Evolutionary conservation across 2,113 vertebrate species (phyloP), one percentile per base, ranked within the genome.

Genomic region (Pangasianodon hypophthalmus): DNA sequence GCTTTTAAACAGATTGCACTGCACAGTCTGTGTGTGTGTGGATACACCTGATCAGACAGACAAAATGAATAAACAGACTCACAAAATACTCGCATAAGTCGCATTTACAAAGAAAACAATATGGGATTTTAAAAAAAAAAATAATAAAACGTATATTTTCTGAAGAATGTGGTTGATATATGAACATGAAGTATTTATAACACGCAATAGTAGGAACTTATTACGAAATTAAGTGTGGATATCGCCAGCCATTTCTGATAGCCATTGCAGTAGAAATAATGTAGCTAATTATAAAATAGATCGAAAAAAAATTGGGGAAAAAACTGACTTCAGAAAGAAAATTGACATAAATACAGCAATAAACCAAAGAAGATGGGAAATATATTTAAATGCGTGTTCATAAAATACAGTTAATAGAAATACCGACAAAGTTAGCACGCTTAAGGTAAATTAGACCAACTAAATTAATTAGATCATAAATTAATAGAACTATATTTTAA

Each of bases 1-100:
- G 69, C 82, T 41, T 85, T 88, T 89, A 85, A 88, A 89, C 29
- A 81, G 58, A 73, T 60, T 85, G 37, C 54, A 69, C 75, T 3
- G 24, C 11, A 50, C 26, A 52, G 50, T 10, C 50, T 52, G 37
- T 37, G 37, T 37, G 37, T 37, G 37, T 37, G 37, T 37, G 37
- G 37, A 37, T 37, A 37, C 37, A 62, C 44, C 44, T 26, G 13
- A 83, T 52, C 75, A 60, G 21, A 58, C 5, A 29, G 11, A 67
- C 26, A 16, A 19, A 44, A 48, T 13, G 69, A 26, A 60, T 10
- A 48, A 46, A 64, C 19, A 81, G 6, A 21, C 14, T 52, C 1
- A 73, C 16, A 7, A 73, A 73, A 64, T 37, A 80, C 46, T 52
- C 52, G 16, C 32, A 87, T 54, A 32, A 14, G 11, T 14, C 3